These are phyloP conservation scores for Drosophila kikkawai DNA, from an alignment of 1,140 invertebrate genomes.

Conservation along the genomic window DNA sequence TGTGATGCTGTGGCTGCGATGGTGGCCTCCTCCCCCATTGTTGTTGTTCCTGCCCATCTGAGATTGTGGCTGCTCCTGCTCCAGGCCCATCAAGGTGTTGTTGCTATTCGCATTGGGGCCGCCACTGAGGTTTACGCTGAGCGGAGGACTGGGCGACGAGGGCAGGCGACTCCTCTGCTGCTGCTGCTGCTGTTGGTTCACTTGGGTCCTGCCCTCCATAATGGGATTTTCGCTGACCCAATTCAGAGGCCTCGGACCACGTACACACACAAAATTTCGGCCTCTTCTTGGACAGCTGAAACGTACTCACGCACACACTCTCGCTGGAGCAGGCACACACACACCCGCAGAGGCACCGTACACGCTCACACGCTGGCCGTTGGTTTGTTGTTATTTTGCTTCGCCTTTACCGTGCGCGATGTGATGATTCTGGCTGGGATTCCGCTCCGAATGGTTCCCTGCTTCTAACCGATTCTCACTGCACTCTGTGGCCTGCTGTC, in stretches of 20 bases:
- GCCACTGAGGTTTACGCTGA: constrained; percentile 56
- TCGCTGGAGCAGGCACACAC: constrained; percentile 15
- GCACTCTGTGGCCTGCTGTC: constrained; percentile 29
- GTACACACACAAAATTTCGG: constrained; percentile 48
- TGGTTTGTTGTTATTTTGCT: constrained; percentile 47
- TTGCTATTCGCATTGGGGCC: constrained; percentile 63
- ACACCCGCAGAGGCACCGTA: constrained; percentile 8
- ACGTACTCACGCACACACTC: constrained; percentile 34
- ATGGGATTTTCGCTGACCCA: constrained; percentile 42
- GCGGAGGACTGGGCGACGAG: constrained; percentile 60
- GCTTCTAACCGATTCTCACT: constrained; percentile 31
- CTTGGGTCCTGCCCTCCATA: constrained; percentile 42
- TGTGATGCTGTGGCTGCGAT: constrained; percentile 74
- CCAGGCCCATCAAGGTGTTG: constrained; percentile 42
- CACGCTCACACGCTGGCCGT: constrained; percentile 33
- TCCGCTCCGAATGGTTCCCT: constrained; percentile 11
- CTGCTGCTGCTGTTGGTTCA: constrained; percentile 49
- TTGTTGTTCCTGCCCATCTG: constrained; percentile 31
- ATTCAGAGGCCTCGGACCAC: constrained; percentile 53
- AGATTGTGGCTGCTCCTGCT: constrained; percentile 17
- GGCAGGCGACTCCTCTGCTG: constrained; percentile 56
- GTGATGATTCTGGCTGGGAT: constrained; percentile 17
- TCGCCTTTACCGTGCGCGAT: constrained; percentile 24
- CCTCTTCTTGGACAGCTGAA: constrained; percentile 26
- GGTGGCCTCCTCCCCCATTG: constrained; percentile 51